Evolutionary conservation across 2,888 invertebrate species (phyloP).

Genomic region (Harpagoxenus sublaevis): DNA sequence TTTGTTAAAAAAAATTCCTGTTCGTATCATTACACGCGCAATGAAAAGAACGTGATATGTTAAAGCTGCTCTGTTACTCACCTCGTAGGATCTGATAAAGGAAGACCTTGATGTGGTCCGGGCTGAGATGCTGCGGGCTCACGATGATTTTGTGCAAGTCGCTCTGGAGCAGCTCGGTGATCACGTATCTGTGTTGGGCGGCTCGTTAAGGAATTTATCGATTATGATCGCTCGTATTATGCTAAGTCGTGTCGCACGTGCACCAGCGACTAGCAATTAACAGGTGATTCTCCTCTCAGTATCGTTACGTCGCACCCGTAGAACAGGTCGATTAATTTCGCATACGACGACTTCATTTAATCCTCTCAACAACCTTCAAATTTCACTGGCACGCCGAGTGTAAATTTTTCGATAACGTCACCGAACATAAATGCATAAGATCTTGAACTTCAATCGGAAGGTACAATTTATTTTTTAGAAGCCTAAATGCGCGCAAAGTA

Average conservation of each 20-base stretch:
- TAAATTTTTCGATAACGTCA: no score
- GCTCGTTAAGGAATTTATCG: constrained; percentile 83
- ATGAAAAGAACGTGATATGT: not conserved
- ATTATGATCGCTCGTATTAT: constrained; percentile 59
- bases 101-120: constrained; percentile 99
- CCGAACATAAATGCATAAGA: not conserved
- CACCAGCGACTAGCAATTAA: constrained; percentile 43
- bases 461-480: not conserved
- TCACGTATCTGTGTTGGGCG: constrained; percentile 94
- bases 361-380: not conserved
- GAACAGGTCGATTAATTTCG: constrained; percentile 16
- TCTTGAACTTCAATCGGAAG: not conserved
- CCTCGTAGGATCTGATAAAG: constrained; percentile 99
- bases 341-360: constrained; percentile 7
- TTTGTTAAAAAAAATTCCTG: not conserved
- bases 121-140: constrained; percentile 98
- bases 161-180: constrained; percentile 99
- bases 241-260: constrained; percentile 32
- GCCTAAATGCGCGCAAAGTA: not conserved
- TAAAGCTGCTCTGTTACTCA: constrained; percentile 86
- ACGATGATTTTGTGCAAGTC: constrained; percentile 99
- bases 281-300: constrained; percentile 47
- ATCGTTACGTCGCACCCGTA: constrained; percentile 16
- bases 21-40: not conserved
- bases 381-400: not conserved